Base-by-base conservation (phyloP, 30 jellyfish, hydroid and myxozoan species). In the Aurelia coerulea region DNA sequence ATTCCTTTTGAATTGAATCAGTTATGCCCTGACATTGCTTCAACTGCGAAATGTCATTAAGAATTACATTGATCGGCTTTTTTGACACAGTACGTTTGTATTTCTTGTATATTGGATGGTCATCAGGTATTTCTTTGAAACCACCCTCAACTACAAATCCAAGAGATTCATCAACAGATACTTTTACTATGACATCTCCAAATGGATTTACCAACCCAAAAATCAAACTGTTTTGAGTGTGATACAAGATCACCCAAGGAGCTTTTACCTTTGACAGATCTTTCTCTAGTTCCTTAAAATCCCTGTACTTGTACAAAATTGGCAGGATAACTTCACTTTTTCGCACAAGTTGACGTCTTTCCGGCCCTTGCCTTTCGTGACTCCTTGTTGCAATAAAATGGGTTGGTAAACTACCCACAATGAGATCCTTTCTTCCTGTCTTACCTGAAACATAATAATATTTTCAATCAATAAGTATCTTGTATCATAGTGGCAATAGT, bases 391-490 rank as follows among this genome's bases (percentile, higher is more conserved):
- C n/a, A 5, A 76, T 16, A 60, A 76, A 76, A 11, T 15, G 87
- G 1, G 87, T 76, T 12, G 87, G 87, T 32, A 76, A 58, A 33
- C 87, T 76, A 16, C 87, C 87, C 34, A 76, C 87, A 76, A 76
- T 33, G 65, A 76, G 87, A 58, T 76, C 77, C 14, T 76, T 59
- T 59, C 87, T 54, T 76, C 87, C 87, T 34, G 87, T 76, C 76
- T 76, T 76, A 1, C 87, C 87, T 76, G 54, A 29, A 76, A 76
- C 46, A 53, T 23, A 7, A 65, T 65, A 23, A 65, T 16, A 33
- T 33, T 37, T 37, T 39, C 19, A 59, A 54, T 71, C 19, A 59
- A 54, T 71, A 19, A 1, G 3, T 2, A 5, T 15, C 41, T n/a
- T 71, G 42, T 46, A 65, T 1, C 53, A 23, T 23, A 65, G n/a